These are phyloP conservation scores for Corydoras sp. DNA, from an alignment of 2,113 vertebrate species.

Conservation along the genomic window DNA sequence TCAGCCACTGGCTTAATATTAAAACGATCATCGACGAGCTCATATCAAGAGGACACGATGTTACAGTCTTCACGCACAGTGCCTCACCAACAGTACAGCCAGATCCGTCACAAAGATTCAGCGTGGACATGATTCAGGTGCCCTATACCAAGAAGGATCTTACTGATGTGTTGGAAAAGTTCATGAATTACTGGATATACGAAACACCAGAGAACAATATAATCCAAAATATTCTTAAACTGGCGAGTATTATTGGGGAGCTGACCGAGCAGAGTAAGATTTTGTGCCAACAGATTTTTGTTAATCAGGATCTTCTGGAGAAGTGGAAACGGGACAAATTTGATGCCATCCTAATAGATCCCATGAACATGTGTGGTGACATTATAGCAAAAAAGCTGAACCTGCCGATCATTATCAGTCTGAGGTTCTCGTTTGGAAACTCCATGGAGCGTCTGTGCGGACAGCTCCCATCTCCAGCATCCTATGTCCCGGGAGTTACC, in stretches of 20 bases:
- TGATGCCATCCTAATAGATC: slow-evolving; percentile 53
- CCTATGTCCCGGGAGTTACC: slow-evolving; percentile 51
- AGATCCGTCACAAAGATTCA: slow-evolving; percentile 1
- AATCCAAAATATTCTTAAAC: slow-evolving; percentile 26
- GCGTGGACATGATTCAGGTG: slow-evolving; percentile 28
- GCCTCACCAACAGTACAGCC: slow-evolving; percentile 12
- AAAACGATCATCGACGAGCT: slow-evolving; percentile 50
- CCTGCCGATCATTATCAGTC: slow-evolving; percentile 55
- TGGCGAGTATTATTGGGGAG: slow-evolving; percentile 23
- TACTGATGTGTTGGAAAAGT: slow-evolving; percentile 14
- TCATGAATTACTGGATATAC: slow-evolving; percentile 40
- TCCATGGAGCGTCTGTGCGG: slow-evolving; percentile 51
- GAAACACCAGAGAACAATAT: slow-evolving; percentile 37
- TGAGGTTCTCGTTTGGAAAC: slow-evolving; percentile 51
- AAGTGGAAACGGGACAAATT: slow-evolving; percentile 47
- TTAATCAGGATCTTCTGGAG: slow-evolving; percentile 54
- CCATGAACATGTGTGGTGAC: slow-evolving; percentile 45
- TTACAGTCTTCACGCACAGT: slow-evolving; percentile 51
- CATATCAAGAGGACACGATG: slow-evolving; percentile 41
- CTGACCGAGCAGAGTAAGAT: slow-evolving; percentile 13
- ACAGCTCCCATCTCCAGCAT: slow-evolving; percentile 55
- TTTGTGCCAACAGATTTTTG: slow-evolving; percentile 6
- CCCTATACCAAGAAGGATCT: slow-evolving; percentile 30
- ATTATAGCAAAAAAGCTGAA: slow-evolving; percentile 55
- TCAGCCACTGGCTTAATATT: slow-evolving; percentile 62